These are phyloP conservation scores for Misgurnus mizolepis DNA, from an alignment of 2,113 vertebrate genomes.

Conservation along the genomic window DNA sequence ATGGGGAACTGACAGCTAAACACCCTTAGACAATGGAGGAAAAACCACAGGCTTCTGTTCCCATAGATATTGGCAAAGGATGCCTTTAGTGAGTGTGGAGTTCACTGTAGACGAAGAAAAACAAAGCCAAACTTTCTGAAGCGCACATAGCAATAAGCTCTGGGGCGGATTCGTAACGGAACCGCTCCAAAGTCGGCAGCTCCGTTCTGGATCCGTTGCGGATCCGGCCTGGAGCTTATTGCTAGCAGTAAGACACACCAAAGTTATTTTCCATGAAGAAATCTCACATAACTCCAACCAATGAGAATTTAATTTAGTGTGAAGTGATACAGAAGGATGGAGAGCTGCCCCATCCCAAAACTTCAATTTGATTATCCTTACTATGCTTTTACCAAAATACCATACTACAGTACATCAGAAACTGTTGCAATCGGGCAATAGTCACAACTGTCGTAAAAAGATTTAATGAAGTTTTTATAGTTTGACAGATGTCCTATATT, in stretches of 20 bases:
- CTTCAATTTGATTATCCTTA: neutral
- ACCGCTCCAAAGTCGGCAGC: too few species aligned
- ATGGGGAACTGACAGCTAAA: constrained; percentile 1
- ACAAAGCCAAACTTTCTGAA: neutral
- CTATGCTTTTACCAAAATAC: too few species aligned
- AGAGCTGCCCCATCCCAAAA: neutral
- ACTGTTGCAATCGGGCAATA: too few species aligned
- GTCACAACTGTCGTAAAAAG: too few species aligned
- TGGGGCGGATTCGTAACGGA: too few species aligned
- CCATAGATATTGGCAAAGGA: constrained; percentile 3
- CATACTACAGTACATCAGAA: too few species aligned
- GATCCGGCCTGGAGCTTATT: too few species aligned
- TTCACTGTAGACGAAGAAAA: neutral
- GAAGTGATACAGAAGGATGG: neutral
- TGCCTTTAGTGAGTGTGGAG: neutral
- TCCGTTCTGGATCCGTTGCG: too few species aligned
- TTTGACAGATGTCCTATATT: too few species aligned
- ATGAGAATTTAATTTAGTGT: neutral
- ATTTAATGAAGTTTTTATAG: too few species aligned
- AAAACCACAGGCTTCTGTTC: constrained; percentile 16
- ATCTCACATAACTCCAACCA: neutral
- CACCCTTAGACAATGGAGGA: constrained; percentile 16
- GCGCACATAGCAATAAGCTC: too few species aligned
- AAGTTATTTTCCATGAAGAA: neutral
- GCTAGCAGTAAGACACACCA: neutral